Conservation (phyloP, 2,113 vertebrate genomes). For the Ovis canadensis region DNA sequence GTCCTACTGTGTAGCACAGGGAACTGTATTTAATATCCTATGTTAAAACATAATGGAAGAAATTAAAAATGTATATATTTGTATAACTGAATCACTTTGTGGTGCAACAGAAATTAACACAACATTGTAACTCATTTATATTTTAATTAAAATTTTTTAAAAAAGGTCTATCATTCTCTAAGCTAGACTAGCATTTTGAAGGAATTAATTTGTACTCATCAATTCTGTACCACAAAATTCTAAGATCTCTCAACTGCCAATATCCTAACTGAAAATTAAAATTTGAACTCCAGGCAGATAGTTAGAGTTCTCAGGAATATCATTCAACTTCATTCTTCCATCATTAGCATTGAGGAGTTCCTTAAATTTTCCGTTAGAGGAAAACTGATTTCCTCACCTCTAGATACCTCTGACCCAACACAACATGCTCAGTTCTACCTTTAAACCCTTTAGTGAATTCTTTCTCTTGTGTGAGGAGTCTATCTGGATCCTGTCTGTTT, state of each 20-base stretch:
- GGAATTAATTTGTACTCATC: not conserved
- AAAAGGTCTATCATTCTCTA: not conserved
- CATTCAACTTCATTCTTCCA: not conserved
- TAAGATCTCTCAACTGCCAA: not conserved
- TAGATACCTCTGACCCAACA: not conserved
- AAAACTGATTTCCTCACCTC: not conserved
- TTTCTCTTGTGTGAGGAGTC: not conserved
- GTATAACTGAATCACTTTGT: not conserved
- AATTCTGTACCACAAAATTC: not conserved
- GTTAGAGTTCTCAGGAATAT: not conserved
- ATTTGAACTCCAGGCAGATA: not conserved
- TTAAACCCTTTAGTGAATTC: not conserved
- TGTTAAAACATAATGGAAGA: not conserved
- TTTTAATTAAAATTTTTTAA: not conserved
- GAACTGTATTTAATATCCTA: not conserved
- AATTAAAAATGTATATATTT: not conserved
- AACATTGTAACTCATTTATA: not conserved
- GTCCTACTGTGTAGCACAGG: not conserved
- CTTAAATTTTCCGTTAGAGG: not conserved
- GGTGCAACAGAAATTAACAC: not conserved
- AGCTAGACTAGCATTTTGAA: not conserved
- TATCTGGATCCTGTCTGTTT: not conserved
- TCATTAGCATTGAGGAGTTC: not conserved
- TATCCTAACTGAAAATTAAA: not conserved
- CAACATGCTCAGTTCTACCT: not conserved